phyloP scores from a whole-genome alignment of 2,113 vertebrate genomes.

The Cyanoderma ruficeps region DNA sequence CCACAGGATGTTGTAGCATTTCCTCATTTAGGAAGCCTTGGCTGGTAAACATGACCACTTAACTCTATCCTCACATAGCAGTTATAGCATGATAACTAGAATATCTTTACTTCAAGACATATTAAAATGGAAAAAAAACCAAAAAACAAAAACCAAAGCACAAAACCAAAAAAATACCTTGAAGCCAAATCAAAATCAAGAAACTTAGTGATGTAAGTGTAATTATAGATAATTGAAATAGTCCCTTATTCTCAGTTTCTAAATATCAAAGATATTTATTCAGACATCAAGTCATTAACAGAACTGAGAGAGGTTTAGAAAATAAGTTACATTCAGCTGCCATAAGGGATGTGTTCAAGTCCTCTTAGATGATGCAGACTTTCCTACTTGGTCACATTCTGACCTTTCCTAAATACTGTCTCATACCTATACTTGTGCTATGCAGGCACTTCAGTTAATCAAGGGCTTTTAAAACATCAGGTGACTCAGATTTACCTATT shows the following conservation, averaged over 20 bases:
- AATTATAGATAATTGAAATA: background rate
- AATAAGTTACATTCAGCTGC: background rate
- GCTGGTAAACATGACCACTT: background rate
- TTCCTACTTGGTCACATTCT: fast-evolving
- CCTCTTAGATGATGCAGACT: background rate
- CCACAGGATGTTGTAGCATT: background rate
- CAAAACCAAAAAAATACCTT: no score
- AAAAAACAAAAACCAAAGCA: no score
- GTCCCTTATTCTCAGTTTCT: background rate
- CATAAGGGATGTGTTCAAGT: background rate
- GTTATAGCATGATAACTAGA: background rate
- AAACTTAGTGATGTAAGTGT: background rate
- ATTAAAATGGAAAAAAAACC: background rate
- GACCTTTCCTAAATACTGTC: background rate
- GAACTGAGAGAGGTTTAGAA: background rate
- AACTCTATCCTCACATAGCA: background rate
- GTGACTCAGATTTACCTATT: background rate
- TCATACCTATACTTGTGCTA: background rate
- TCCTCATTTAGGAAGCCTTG: background rate
- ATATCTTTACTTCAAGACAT: background rate
- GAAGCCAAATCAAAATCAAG: background rate
- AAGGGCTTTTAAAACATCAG: background rate
- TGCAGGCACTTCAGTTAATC: background rate
- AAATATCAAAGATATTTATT: background rate
- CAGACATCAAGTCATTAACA: background rate